Conservation (phyloP, 2,888 invertebrate genomes). For the Stenolophus ochropezus region DNA sequence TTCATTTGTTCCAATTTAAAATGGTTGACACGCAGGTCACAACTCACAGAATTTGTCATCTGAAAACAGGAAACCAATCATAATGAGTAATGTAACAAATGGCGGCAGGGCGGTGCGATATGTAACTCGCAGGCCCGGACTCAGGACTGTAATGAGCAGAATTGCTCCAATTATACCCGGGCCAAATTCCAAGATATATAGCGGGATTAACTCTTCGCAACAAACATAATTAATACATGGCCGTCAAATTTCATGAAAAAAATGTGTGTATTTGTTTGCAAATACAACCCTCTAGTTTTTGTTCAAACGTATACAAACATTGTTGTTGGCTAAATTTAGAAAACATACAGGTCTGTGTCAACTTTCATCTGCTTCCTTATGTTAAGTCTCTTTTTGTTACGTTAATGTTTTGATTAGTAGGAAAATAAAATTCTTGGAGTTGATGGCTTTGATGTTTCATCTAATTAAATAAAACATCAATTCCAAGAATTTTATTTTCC, state of each 20-base stretch:
- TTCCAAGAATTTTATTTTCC: too few relatives aligned
- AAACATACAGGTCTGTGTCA: too few relatives aligned
- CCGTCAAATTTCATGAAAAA: background rate
- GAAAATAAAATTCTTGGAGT: too few relatives aligned
- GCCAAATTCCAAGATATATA: background rate
- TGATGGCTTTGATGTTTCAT: too few relatives aligned
- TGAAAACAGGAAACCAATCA: constrained; percentile 27
- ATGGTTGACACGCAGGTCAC: constrained; percentile 5
- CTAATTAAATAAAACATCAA: too few relatives aligned
- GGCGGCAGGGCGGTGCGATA: background rate
- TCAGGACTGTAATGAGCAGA: background rate
- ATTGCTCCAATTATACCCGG: background rate
- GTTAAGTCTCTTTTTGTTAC: too few relatives aligned
- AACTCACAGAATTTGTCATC: constrained; percentile 24
- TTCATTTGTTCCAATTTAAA: constrained; percentile 31
- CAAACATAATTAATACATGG: background rate
- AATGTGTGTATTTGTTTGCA: background rate
- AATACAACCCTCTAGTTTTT: too few relatives aligned
- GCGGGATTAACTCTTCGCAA: background rate
- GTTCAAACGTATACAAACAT: too few relatives aligned
- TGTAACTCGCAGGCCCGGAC: background rate
- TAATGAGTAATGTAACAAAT: constrained; percentile 39
- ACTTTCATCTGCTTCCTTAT: too few relatives aligned
- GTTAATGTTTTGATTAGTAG: too few relatives aligned
- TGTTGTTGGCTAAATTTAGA: too few relatives aligned